Conservation (phyloP, 2,113 vertebrate species). For the Gobio gobio region DNA sequence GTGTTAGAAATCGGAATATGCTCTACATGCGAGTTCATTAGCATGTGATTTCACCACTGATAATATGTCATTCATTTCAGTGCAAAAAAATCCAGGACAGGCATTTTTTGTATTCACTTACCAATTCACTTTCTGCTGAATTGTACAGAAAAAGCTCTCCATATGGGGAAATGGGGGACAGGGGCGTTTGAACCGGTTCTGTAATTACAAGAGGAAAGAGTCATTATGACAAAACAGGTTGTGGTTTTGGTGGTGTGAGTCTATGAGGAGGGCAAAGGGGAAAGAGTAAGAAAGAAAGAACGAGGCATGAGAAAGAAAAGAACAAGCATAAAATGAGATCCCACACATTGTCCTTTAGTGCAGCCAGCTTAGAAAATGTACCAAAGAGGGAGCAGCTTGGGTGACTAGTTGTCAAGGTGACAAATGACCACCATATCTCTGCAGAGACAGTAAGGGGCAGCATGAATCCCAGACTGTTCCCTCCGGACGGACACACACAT, state of each 20-base stretch:
- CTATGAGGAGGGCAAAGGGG: constrained; percentile 1
- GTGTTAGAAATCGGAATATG: too few relatives aligned
- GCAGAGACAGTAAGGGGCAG: constrained; percentile 50
- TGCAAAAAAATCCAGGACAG: neutral
- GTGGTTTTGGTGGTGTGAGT: neutral
- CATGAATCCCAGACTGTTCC: constrained; percentile 46
- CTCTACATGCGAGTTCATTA: neutral
- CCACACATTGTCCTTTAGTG: constrained; percentile 50
- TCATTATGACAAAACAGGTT: neutral
- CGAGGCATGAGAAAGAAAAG: neutral
- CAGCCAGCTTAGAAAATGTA: constrained; percentile 31
- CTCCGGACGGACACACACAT: constrained; percentile 42
- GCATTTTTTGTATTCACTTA: constrained; percentile 71
- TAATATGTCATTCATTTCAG: neutral
- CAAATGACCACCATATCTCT: constrained; percentile 52
- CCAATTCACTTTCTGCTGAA: constrained; percentile 71
- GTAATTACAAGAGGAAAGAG: constrained; percentile 41
- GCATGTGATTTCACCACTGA: neutral
- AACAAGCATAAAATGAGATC: constrained; percentile 19
- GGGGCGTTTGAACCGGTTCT: constrained; percentile 70
- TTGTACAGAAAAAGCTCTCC: constrained; percentile 87
- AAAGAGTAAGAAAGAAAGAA: constrained; percentile 1
- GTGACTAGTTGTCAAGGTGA: constrained; percentile 61
- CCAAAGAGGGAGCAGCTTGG: constrained; percentile 41
- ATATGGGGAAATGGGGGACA: constrained; percentile 83